Base-by-base conservation (phyloP, 1,140 invertebrate genomes). In the Caerostris extrusa region DNA sequence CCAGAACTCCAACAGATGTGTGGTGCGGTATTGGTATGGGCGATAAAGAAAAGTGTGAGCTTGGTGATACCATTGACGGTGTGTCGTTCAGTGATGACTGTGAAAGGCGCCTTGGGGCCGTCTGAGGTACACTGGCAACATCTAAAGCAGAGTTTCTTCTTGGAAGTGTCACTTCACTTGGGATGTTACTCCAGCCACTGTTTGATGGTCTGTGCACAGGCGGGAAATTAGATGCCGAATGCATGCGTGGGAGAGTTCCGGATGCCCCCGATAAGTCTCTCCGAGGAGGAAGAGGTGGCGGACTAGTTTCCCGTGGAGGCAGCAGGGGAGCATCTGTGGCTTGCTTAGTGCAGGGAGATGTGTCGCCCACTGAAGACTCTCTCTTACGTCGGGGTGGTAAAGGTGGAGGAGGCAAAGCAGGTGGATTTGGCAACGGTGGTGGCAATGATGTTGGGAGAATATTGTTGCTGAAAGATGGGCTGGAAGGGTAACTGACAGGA, bases 331-430 rank as follows among this genome's bases (percentile, higher is more conserved):
- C 96, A 95, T 97, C 97, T 50, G 97, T 96, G 50, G 97, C 96
- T 95, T 97, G 97, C 95, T 96, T 96, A 60, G 95, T 96, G 96
- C 97, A 95, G 2, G 95, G 96, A 3, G 95, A 96, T 17, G 95
- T 96, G 94, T 97, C 97, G 14, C 96, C 96, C n/a, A 96, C 95
- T 57, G 96, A 97, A 95, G 96, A 97, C 94, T 97, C 97, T 88
- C 97, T 95, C 94, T 96, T 96, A 85, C 97, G 95, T 94, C 96
- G 95, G 82, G 97, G 96, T 1, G 97, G 97, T 8, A 97, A 97
- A 60, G 97, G 95, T 34, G 97, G 97, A 3, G 97, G 96, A 14
- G 97, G 96, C 92, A 95, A 96, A 95, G 95, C 96, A 95, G 94
- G 96, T 94, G 95, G 86, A 3, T 96, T 95, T 17, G 96, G 96